A percentile compares a stretch with the other conserved stretches of the same genome.
phyloP scores from a whole-genome alignment of 2,888 invertebrate genomes.

The Neoaliturus tenellus region DNA sequence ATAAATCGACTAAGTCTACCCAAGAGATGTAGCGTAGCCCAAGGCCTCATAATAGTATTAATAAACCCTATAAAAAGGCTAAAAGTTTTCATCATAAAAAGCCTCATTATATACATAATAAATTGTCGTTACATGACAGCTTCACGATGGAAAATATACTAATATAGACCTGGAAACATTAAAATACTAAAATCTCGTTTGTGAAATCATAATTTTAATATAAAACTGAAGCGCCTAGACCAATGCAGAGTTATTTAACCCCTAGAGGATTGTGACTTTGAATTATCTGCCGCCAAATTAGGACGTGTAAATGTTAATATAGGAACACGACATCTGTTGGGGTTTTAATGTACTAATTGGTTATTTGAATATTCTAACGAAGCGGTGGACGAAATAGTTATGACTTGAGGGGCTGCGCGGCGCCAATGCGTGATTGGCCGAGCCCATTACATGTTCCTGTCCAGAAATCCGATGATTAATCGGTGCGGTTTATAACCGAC shows the following conservation, averaged over 20 bases:
- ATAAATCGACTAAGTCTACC: too few species aligned
- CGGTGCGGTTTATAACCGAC: neutral
- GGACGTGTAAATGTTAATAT: slow-evolving; percentile 21
- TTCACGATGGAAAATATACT: too few species aligned
- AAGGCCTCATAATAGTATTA: too few species aligned
- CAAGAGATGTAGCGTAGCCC: too few species aligned
- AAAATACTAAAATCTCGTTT: too few species aligned
- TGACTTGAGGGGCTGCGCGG: neutral
- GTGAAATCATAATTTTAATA: too few species aligned
- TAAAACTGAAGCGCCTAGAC: neutral
- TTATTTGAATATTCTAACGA: slow-evolving; percentile 34
- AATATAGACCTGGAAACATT: too few species aligned
- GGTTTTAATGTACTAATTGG: slow-evolving; percentile 40
- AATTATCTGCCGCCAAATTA: slow-evolving; percentile 19
- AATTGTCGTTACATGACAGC: too few species aligned
- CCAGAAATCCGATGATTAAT: neutral
- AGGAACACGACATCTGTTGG: slow-evolving; percentile 1
- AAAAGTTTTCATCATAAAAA: too few species aligned
- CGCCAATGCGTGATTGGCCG: neutral
- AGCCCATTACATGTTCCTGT: neutral
- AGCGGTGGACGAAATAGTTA: slow-evolving; percentile 3
- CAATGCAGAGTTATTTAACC: neutral
- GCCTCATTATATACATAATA: too few species aligned
- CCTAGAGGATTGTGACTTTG: neutral
- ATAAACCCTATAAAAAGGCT: too few species aligned